Conservation (phyloP, 2,888 invertebrate species). For the Gryllus longicercus region DNA sequence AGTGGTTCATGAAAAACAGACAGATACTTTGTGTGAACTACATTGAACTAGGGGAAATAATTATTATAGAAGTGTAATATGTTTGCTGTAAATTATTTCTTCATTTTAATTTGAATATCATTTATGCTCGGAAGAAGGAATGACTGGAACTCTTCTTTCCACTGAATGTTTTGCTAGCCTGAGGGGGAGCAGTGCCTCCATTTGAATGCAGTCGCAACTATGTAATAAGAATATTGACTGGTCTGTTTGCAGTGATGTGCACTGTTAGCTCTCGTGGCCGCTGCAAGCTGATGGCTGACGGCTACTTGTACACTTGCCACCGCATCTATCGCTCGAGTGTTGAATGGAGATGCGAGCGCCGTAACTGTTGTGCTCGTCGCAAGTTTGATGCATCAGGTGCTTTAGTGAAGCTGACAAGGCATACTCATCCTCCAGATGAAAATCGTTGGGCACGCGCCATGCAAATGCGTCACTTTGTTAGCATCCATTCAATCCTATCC, state of each 20-base stretch:
- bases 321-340: neutral
- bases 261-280: slow-evolving; percentile 24
- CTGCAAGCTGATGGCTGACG: slow-evolving; percentile 26
- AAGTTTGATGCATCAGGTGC: neutral
- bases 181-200: neutral
- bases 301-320: slow-evolving; percentile 27
- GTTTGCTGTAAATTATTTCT: too few species aligned
- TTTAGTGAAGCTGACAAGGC: neutral
- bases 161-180: neutral
- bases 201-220: neutral
- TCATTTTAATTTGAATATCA: too few species aligned
- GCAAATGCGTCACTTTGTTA: slow-evolving; percentile 5
- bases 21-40: too few species aligned
- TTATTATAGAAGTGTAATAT: too few species aligned
- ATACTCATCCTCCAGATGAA: slow-evolving; percentile 20
- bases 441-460: neutral
- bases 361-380: slow-evolving; percentile 18
- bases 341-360: slow-evolving; percentile 20
- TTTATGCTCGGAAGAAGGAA: neutral
- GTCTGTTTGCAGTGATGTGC: slow-evolving; percentile 24
- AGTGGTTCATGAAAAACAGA: too few species aligned
- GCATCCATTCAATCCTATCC: neutral
- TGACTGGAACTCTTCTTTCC: neutral
- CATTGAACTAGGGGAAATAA: too few species aligned
- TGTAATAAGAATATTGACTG: neutral